phyloP scores from a whole-genome alignment of 1,140 invertebrate genomes.

The Drosophila nebulosa region DNA sequence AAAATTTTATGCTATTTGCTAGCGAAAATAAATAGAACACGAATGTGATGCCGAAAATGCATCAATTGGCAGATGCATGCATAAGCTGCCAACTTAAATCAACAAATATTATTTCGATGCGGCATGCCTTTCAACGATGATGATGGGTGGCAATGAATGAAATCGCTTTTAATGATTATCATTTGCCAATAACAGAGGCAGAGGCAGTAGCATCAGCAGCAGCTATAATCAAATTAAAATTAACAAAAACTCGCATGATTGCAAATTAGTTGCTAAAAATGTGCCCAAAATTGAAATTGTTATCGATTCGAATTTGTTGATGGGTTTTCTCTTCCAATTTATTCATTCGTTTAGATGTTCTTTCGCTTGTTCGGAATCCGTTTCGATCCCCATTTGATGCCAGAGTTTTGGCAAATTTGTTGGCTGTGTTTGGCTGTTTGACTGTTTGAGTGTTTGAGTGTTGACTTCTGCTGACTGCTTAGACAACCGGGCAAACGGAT shows the following conservation, averaged over 20 bases:
- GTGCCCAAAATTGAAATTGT: constrained; percentile 60
- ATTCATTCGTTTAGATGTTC: background rate
- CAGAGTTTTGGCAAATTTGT: background rate
- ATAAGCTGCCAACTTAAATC: constrained; percentile 63
- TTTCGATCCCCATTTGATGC: background rate
- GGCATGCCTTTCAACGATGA: background rate
- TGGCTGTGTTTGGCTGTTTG: background rate
- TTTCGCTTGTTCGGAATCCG: background rate
- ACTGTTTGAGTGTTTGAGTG: constrained; percentile 35
- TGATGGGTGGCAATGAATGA: constrained; percentile 1
- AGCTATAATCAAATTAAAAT: constrained; percentile 72
- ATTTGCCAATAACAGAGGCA: constrained; percentile 27
- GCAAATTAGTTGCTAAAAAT: constrained; percentile 70
- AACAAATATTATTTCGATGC: constrained; percentile 68
- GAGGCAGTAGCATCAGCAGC: constrained; percentile 4
- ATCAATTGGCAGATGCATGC: constrained; percentile 26
- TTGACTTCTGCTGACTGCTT: constrained; percentile 51
- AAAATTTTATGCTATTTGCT: constrained; percentile 38
- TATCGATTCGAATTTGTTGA: constrained; percentile 34
- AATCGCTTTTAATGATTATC: constrained; percentile 67
- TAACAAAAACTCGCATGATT: constrained; percentile 73
- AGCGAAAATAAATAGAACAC: constrained; percentile 41
- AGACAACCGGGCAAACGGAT: constrained; percentile 61
- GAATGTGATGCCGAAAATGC: constrained; percentile 14
- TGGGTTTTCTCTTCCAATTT: background rate